Conservation (phyloP, 2,797 vertebrate species). For the Avahi laniger region DNA sequence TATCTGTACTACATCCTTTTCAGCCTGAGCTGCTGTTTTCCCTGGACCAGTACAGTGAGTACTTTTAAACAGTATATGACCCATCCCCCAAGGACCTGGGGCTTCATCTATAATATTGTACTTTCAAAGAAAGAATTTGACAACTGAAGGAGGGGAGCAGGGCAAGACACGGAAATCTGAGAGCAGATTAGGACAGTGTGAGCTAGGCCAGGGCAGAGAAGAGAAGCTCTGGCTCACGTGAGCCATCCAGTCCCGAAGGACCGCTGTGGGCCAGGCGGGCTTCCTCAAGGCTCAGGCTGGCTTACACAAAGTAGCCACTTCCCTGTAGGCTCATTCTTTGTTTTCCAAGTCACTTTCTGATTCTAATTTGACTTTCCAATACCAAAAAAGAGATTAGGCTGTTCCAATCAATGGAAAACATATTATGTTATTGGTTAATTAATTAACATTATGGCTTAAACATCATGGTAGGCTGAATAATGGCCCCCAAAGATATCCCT, state of each 20-base stretch:
- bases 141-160: neutral
- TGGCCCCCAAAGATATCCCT: neutral
- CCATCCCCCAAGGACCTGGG: neutral
- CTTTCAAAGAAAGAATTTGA: neutral
- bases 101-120: neutral
- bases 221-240: neutral
- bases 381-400: neutral
- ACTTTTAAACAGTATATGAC: neutral
- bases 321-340: neutral
- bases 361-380: neutral
- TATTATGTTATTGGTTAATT: neutral
- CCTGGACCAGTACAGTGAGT: neutral
- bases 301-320: neutral
- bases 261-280: neutral
- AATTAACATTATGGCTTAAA: neutral
- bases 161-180: neutral
- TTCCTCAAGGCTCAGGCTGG: neutral
- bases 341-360: neutral
- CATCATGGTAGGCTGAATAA: neutral
- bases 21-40: neutral
- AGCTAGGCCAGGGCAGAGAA: neutral
- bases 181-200: neutral
- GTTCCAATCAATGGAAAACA: neutral
- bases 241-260: accelerated
- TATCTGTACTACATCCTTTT: neutral